These are phyloP conservation scores for Sarcophaga subvicina DNA, from an alignment of 2,888 invertebrate species.

Conservation along the genomic window DNA sequence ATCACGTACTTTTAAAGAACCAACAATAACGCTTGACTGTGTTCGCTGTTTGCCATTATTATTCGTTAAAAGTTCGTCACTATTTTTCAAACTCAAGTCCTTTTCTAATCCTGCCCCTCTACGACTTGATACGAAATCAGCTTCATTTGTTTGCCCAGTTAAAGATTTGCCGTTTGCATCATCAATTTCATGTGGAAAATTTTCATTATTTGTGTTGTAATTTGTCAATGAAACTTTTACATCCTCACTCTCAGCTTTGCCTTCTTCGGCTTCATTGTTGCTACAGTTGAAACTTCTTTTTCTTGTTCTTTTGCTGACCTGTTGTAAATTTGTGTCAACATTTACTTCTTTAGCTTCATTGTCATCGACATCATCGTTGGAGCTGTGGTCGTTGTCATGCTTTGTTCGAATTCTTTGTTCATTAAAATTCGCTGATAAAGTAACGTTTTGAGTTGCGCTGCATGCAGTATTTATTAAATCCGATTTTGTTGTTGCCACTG, in stretches of 20 bases:
- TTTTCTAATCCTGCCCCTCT: conserved; percentile 37
- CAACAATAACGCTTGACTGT: conserved; percentile 42
- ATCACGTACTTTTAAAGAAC: conserved; percentile 72
- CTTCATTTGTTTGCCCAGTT: conserved; percentile 56
- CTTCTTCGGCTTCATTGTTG: conserved; percentile 25
- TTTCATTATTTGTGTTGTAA: conserved; percentile 60
- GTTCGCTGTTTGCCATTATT: conserved; percentile 32
- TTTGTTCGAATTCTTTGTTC: conserved; percentile 43
- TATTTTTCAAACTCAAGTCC: conserved; percentile 42
- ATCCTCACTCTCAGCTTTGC: conserved; percentile 53
- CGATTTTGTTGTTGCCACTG: conserved; percentile 18
- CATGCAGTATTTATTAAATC: conserved; percentile 39
- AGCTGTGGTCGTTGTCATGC: conserved; percentile 50
- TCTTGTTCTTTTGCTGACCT: conserved; percentile 72
- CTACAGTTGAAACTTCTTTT: conserved; percentile 26
- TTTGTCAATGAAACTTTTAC: conserved; percentile 48
- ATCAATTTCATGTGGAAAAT: conserved; percentile 43
- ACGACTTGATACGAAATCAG: conserved; percentile 9
- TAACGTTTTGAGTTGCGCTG: conserved; percentile 24
- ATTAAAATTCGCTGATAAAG: conserved; percentile 50
- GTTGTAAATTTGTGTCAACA: conserved; percentile 75
- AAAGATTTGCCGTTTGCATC: conserved; percentile 37
- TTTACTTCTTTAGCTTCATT: conserved; percentile 45
- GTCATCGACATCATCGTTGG: background rate
- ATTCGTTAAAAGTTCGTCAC: conserved; percentile 59